These are phyloP conservation scores for Branchinecta sandiegonensis DNA, from an alignment of 2,888 invertebrate genomes.

Conservation along the genomic window DNA sequence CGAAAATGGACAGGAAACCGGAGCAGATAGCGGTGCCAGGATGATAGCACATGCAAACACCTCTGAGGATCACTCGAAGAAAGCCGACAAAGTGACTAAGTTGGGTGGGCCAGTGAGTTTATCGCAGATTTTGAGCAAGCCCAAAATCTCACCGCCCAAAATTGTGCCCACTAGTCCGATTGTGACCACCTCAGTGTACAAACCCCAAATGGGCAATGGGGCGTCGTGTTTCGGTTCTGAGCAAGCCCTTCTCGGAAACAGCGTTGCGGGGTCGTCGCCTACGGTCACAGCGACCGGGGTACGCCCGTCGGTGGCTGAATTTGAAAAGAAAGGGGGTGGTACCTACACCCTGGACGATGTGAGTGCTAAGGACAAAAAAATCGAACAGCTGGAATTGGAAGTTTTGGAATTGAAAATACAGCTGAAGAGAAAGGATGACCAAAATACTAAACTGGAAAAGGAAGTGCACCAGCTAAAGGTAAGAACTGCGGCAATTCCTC, in stretches of 20 bases:
- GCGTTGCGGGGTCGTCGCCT: neutral
- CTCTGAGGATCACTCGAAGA: neutral
- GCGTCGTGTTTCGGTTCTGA: neutral
- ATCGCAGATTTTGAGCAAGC: slow-evolving; percentile 21
- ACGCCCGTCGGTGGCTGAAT: neutral
- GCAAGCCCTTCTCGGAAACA: neutral
- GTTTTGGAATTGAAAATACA: slow-evolving; percentile 42
- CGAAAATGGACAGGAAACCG: slow-evolving; percentile 14
- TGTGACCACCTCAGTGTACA: slow-evolving; percentile 8
- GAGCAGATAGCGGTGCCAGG: slow-evolving; percentile 7
- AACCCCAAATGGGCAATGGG: slow-evolving; percentile 13
- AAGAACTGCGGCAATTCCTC: slow-evolving; percentile 28
- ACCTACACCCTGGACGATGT: neutral
- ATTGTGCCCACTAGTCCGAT: neutral
- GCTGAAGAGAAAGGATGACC: slow-evolving; percentile 42
- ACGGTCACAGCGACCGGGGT: neutral
- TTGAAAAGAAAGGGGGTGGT: no score
- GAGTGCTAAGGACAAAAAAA: slow-evolving; percentile 30
- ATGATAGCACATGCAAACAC: slow-evolving; percentile 12
- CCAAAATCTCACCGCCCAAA: slow-evolving; percentile 15
- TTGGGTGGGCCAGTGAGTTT: slow-evolving; percentile 22
- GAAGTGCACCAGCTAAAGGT: slow-evolving; percentile 57
- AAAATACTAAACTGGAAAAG: slow-evolving; percentile 45
- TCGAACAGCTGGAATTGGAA: slow-evolving; percentile 41
- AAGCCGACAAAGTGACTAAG: slow-evolving; percentile 19